Percentiles rank a stretch among this genome's conserved stretches.
phyloP scores from a whole-genome alignment of 2,888 invertebrate species.

The Dryobota labecula region DNA sequence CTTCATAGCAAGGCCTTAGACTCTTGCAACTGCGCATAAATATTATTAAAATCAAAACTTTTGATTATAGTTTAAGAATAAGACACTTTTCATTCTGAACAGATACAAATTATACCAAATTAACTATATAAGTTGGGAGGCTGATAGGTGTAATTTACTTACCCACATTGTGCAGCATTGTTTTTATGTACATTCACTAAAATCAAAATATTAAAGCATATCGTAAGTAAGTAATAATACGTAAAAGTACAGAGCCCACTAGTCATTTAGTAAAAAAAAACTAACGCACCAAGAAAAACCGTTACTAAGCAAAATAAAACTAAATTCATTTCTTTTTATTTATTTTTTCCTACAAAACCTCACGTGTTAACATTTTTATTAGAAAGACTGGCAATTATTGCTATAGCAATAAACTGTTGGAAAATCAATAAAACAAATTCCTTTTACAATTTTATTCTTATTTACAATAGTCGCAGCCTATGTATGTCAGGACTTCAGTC shows the following conservation, averaged over 20 bases:
- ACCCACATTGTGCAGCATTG: conserved; percentile 68
- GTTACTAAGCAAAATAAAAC: conserved; percentile 14
- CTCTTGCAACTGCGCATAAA: conserved; percentile 75
- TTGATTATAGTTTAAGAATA: not conserved
- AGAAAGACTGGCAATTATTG: conserved; percentile 6
- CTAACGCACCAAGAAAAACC: conserved; percentile 32
- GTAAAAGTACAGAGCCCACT: not conserved
- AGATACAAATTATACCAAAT: not conserved
- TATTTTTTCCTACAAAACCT: not conserved
- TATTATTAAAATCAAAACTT: not conserved
- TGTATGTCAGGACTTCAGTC: conserved; percentile 60
- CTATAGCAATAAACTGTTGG: conserved; percentile 22
- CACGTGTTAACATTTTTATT: conserved; percentile 2
- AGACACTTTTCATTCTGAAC: not conserved
- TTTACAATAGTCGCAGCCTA: conserved; percentile 41
- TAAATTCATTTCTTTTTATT: conserved; percentile 37
- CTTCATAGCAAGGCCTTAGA: conserved; percentile 74
- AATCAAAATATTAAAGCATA: conserved; percentile 27
- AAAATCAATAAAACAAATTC: conserved; percentile 61
- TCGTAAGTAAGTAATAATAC: conserved; percentile 1
- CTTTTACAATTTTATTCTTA: conserved; percentile 47
- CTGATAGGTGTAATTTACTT: conserved; percentile 44
- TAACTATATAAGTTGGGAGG: no score
- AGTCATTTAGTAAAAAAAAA: not conserved
- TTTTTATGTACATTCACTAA: conserved; percentile 48